Evolutionary conservation across 2,113 vertebrate species (phyloP).

Genomic region (Mionectes macconnelli): DNA sequence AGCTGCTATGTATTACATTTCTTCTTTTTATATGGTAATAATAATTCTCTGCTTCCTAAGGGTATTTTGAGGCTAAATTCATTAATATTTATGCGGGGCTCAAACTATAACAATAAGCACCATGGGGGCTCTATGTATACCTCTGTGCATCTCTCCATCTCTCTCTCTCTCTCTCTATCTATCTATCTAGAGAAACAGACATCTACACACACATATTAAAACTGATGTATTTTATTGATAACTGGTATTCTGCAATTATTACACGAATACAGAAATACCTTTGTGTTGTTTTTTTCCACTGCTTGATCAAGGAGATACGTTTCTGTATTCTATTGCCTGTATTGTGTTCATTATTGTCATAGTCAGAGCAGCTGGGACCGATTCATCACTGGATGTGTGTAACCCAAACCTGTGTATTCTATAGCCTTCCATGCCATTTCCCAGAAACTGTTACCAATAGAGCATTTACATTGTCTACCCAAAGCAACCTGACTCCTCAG

Average conservation of each 20-base stretch:
- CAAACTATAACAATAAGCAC: background rate
- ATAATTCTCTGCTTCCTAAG: background rate
- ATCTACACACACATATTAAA: background rate
- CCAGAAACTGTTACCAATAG: too few relatives aligned
- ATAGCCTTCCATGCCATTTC: too few relatives aligned
- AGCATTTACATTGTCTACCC: too few relatives aligned
- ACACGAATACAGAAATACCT: background rate
- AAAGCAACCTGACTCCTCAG: too few relatives aligned
- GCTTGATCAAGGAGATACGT: background rate
- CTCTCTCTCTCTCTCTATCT: too few relatives aligned
- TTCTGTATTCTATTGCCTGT: background rate
- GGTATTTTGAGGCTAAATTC: background rate
- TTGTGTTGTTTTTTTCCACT: background rate
- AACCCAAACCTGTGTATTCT: too few relatives aligned
- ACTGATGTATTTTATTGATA: background rate
- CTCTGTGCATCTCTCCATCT: background rate
- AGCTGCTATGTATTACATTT: background rate
- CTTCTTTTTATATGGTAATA: background rate
- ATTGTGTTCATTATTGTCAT: background rate
- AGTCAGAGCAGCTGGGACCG: too few relatives aligned
- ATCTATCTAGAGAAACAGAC: background rate
- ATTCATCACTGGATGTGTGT: too few relatives aligned
- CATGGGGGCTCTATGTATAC: background rate
- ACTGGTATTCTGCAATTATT: background rate
- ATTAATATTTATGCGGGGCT: background rate